Evolutionary conservation across 2,888 invertebrate genomes (phyloP), one percentile per base, ranked within the genome.

Genomic region (Hyalella azteca): DNA sequence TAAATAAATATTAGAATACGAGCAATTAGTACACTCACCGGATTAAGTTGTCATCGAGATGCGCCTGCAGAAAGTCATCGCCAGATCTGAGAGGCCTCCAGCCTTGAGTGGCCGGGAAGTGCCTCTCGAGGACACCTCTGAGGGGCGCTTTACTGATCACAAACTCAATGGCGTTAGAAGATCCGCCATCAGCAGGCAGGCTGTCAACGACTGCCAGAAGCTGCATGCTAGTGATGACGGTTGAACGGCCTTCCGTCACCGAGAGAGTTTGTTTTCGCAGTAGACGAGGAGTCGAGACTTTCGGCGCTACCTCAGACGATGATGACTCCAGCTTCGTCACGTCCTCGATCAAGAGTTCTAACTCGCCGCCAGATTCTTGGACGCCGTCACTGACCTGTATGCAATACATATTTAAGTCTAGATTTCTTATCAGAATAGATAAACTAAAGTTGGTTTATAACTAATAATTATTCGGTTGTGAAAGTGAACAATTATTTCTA

Each of bases 311-410:
- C 22, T 29, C 26, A 29, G 13, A 32, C 7, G 66, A 36, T 36
- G 66, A 32, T 9, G 15, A 15, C n/a, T 66, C 66, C 3, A 66
- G 36, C 36, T 66, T 36, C 22, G 36, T 36, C 19, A 36, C n/a
- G 13, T 66, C 66, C n/a, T 29, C 3, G 29, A 66, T 66, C 66
- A 66, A 11, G 1, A 66, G 66, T 36, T 66, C 66, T 22, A 66
- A 36, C 19, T 66, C 66, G n/a, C 66, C 84, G 45, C 84, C 84
- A 29, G 84, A 81, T 59, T 84, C 84, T 36, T 84, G 84, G 48
- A 73, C 79, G 9, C 81, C 79, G 54, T 84, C 84, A 81, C 81
- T 84, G 41, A 84, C 84, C 82, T 82, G 50, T 32, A 41, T 11
- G 59, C n/a, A 59, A 59, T 15, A 59, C 29, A 59, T n/a, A n/a